Percentiles rank a stretch among this genome's conserved stretches.
These are phyloP conservation scores for Mallotus villosus DNA, from an alignment of 2,797 vertebrate genomes.

Conservation along the genomic window DNA sequence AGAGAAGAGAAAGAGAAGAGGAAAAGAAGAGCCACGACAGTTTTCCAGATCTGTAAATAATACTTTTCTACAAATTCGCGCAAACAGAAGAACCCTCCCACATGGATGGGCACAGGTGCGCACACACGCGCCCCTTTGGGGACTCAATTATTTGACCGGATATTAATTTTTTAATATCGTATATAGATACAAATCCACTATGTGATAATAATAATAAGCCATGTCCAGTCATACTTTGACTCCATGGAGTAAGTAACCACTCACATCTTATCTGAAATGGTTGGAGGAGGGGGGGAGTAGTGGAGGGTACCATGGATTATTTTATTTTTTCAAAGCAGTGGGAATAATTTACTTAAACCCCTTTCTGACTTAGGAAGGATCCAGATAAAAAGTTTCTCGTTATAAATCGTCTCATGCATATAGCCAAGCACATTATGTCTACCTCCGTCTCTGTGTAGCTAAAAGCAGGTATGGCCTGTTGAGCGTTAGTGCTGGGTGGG, in stretches of 20 bases:
- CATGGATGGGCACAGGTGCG: slow-evolving; percentile 53
- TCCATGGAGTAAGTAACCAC: slow-evolving; percentile 53
- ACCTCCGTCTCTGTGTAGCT: slow-evolving; percentile 53
- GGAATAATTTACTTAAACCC: slow-evolving; percentile 55
- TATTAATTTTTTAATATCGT: slow-evolving; percentile 64
- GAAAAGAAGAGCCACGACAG: slow-evolving; percentile 55
- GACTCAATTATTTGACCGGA: slow-evolving; percentile 58
- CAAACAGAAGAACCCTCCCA: slow-evolving; percentile 56
- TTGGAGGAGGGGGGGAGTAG: slow-evolving; percentile 45
- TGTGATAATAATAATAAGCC: slow-evolving; percentile 56
- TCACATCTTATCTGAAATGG: slow-evolving; percentile 21
- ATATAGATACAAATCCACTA: slow-evolving; percentile 71
- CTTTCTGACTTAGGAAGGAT: slow-evolving; percentile 32
- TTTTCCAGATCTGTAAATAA: slow-evolving; percentile 83
- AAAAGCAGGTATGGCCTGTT: slow-evolving; percentile 42
- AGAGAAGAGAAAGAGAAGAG: slow-evolving; percentile 61
- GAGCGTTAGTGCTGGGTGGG: slow-evolving; percentile 40
- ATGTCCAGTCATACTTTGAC: slow-evolving; percentile 51
- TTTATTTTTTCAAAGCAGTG: slow-evolving; percentile 45
- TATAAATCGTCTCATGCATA: slow-evolving; percentile 74
- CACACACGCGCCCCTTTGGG: slow-evolving; percentile 36
- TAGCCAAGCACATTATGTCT: slow-evolving; percentile 70
- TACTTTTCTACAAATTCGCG: slow-evolving; percentile 88
- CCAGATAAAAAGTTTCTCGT: slow-evolving; percentile 61
- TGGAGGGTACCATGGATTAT: slow-evolving; percentile 26